Evolutionary conservation across 2,113 vertebrate species (phyloP).

Genomic region (Gopherus evgoodei): DNA sequence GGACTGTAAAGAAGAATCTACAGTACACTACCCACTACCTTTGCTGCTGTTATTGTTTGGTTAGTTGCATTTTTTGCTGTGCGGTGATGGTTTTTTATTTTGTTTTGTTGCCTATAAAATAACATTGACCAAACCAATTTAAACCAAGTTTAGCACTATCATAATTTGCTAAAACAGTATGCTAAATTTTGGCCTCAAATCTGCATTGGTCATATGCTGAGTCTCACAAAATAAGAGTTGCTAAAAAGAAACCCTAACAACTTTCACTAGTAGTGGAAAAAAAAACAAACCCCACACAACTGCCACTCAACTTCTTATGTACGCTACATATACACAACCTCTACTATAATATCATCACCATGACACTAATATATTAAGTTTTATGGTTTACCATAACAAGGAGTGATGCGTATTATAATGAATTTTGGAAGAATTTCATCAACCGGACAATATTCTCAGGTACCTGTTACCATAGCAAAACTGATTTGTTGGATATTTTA

Average conservation of each 20-base stretch:
- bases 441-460: neutral
- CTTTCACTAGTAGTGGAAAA: neutral
- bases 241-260: neutral
- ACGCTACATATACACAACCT: neutral
- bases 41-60: neutral
- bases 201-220: neutral
- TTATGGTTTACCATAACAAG: neutral
- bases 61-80: neutral
- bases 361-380: neutral
- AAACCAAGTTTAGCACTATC: neutral
- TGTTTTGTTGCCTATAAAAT: neutral
- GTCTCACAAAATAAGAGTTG: neutral
- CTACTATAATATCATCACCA: neutral
- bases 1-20: neutral
- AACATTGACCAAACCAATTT: neutral
- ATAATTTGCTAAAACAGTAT: neutral
- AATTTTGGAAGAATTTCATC: neutral
- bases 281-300: neutral
- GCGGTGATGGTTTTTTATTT: neutral
- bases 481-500: neutral
- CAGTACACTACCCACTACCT: neutral
- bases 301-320: accelerated
- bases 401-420: neutral
- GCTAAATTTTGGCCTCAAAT: neutral
- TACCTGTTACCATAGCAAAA: neutral